These are phyloP conservation scores for Drosophila ficusphila DNA, from an alignment of 1,140 invertebrate genomes.

Conservation along the genomic window DNA sequence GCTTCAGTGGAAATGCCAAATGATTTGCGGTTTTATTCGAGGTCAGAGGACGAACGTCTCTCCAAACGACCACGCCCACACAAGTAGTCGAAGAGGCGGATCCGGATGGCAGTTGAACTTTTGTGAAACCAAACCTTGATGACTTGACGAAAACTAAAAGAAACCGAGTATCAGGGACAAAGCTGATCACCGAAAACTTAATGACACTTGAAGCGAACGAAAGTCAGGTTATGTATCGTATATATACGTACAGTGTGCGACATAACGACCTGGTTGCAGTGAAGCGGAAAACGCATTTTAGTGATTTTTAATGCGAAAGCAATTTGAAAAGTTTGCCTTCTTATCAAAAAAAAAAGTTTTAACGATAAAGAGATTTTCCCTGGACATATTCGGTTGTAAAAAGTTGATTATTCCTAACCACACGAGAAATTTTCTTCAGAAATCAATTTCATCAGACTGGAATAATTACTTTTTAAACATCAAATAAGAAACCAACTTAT, in stretches of 20 bases:
- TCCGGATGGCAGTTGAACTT: constrained; percentile 26
- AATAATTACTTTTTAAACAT: background rate
- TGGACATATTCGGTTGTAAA: background rate
- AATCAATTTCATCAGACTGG: background rate
- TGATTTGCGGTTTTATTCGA: constrained; percentile 53
- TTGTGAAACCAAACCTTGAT: constrained; percentile 40
- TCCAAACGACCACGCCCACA: constrained; percentile 13
- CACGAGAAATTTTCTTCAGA: background rate
- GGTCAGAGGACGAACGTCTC: background rate
- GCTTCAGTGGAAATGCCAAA: constrained; percentile 13
- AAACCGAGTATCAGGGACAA: constrained; percentile 3
- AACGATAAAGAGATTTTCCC: constrained; percentile 7
- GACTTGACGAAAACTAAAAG: constrained; percentile 50
- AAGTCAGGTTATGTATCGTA: constrained; percentile 5
- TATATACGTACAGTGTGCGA: constrained; percentile 15
- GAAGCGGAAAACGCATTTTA: constrained; percentile 64
- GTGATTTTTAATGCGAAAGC: constrained; percentile 76
- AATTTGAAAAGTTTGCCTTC: constrained; percentile 68
- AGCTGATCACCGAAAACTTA: constrained; percentile 39
- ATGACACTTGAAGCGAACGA: constrained; percentile 61
- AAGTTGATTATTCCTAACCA: constrained; percentile 32
- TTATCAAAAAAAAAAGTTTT: constrained; percentile 52
- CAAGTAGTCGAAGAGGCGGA: background rate
- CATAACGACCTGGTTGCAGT: constrained; percentile 36
- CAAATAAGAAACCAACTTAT: too few species aligned